Base-by-base conservation (phyloP, 2,888 invertebrate genomes). In the Parnassius apollo region DNA sequence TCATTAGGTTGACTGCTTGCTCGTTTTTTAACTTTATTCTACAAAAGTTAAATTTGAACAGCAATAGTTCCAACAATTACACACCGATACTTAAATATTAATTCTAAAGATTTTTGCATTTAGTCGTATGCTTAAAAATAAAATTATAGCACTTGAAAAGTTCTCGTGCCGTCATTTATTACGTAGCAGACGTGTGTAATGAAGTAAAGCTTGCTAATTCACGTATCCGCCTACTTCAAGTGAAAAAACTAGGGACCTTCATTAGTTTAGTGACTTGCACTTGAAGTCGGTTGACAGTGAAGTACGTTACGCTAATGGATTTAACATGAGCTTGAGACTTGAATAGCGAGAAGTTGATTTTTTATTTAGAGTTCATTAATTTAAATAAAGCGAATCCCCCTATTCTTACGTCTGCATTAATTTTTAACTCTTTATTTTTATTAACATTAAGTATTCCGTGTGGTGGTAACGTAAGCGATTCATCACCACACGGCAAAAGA, bases 191-290 rank as follows among this genome's bases (percentile, higher is more conserved):
- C 56, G 56, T 49, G 64, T 54, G 60, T 64, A 64, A 64, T 64
- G 60, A 60, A 64, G 59, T 60, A 60, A 52, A 57, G 60, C 60
- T 49, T 64, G 64, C 64, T 70, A 70, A 70, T 67, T 78, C 76
- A 72, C 75, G 77, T 74, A 78, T 75, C 71, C 68, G 73, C 72
- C 73, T 68, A 35, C 53, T 35, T 48, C 44, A 35, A 69, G 71
- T 70, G 77, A 81, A 87, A 85, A 82, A 83, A 45, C 79, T 77
- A 73, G 69, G 66, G 67, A 57, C 69, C 75, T 81, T 85, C 86
- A 87, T 88, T 86, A 82, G 82, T 85, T 78, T 75, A 72, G 80
- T 88, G 88, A 88, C 88, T 88, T 86, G 88, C 86, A 82, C 73
- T 72, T 74, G 68, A 71, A 70, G 61, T 65, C 64, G 59, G 59